These are phyloP conservation scores for Thunnus maccoyii DNA, from an alignment of 2,113 vertebrate species.

Conservation along the genomic window DNA sequence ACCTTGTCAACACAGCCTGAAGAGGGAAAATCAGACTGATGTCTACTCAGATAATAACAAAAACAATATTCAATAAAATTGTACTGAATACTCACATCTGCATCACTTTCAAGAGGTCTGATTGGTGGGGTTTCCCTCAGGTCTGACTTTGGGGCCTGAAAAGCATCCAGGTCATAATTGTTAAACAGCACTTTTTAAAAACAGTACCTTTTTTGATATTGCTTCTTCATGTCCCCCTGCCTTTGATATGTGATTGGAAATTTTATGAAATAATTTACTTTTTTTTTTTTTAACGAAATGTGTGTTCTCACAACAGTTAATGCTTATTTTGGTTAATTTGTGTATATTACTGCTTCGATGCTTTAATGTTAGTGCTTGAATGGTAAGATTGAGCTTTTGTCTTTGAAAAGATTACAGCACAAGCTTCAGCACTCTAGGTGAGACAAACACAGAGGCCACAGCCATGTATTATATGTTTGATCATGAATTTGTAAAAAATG, in stretches of 20 bases:
- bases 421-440: constrained; percentile 18
- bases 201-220: not conserved
- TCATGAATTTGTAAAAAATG: not conserved
- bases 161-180: constrained; percentile 27
- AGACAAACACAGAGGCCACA: constrained; percentile 2
- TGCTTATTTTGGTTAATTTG: not conserved
- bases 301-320: not conserved
- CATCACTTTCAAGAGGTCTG: constrained; percentile 82
- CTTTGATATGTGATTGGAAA: not conserved
- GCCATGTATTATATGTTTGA: not conserved
- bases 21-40: constrained; percentile 18
- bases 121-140: constrained; percentile 70
- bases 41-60: not conserved
- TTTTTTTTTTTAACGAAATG: not conserved
- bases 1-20: constrained; percentile 87
- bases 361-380: not conserved
- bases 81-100: constrained; percentile 82
- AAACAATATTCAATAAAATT: too few species aligned
- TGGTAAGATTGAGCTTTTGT: not conserved
- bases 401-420: constrained; percentile 15
- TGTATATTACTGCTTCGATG: constrained; percentile 3
- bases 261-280: not conserved
- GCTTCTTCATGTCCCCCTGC: not conserved
- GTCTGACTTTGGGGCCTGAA: constrained; percentile 77
- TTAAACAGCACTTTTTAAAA: not conserved